Conservation (phyloP, 2,113 vertebrate genomes). For the Eolophus roseicapilla region DNA sequence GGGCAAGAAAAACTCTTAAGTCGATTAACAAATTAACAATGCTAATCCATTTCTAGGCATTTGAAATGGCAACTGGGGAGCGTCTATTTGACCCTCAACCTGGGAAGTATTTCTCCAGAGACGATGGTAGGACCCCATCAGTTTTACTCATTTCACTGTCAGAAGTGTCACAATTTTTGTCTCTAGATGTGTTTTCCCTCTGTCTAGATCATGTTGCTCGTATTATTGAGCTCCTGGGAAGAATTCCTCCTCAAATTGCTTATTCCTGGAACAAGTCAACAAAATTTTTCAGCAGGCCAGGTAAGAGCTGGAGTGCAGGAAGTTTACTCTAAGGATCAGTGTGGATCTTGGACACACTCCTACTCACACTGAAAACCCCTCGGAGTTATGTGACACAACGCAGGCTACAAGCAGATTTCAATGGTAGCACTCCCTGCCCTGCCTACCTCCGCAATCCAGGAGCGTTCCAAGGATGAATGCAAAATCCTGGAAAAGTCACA, state of each 20-base stretch:
- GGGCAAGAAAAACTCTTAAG: not conserved
- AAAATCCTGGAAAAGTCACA: not conserved
- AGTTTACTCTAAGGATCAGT: not conserved
- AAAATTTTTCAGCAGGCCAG: constrained; percentile 81
- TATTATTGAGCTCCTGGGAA: constrained; percentile 84
- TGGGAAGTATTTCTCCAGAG: constrained; percentile 78
- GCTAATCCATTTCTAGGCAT: constrained; percentile 73
- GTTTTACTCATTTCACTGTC: not conserved
- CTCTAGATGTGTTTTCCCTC: not conserved
- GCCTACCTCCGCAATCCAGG: not conserved
- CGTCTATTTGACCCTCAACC: constrained; percentile 82
- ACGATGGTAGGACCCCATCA: constrained; percentile 77
- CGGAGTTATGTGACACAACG: not conserved
- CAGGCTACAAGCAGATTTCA: not conserved
- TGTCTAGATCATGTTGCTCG: constrained; percentile 82
- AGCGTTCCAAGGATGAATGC: not conserved
- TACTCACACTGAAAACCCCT: not conserved
- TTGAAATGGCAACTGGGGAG: constrained; percentile 85
- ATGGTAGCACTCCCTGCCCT: not conserved
- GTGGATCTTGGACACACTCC: not conserved
- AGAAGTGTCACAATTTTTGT: not conserved
- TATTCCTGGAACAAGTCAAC: constrained; percentile 80
- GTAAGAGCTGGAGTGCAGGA: constrained; percentile 50
- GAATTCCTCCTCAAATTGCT: constrained; percentile 77
- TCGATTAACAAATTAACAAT: not conserved